Evolutionary conservation across 1,140 invertebrate species (phyloP), one percentile per base, ranked within the genome.

Genomic region (Achroia grisella): DNA sequence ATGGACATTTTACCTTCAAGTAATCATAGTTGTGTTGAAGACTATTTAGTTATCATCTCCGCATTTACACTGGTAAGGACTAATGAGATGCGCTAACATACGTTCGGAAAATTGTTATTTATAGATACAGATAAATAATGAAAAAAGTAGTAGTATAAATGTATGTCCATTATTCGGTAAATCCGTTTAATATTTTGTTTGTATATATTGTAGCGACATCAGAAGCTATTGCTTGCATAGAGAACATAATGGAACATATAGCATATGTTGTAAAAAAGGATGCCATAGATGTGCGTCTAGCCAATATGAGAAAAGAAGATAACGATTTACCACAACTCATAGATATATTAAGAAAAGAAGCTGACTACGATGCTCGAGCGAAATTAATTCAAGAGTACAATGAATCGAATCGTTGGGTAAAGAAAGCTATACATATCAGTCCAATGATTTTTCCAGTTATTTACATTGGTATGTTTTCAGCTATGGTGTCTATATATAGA

Each of bases 231-330:
- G 87, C 88, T 6, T 81, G 90, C 46, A 91, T 92, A 15, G 95
- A 97, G 75, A 89, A 89, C 39, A 91, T 97, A 23, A 94, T 97
- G 89, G 94, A 97, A 48, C 93, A 95, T 64, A 92, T 96, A 47
- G 91, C 94, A 0, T 88, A 87, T 37, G 83, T 64, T 1, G 64
- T 92, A 1, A 81, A 89, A 1, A 89, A 90, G 56, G 94, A 95
- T 81, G 89, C 94, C 0, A 62, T 91, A 1, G 88, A 91, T 42
- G 90, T 94, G 0, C 87, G 90, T 34, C 52, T 89, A 41, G 74
- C 77, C 1, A 95, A 95, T 61, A 87, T 94, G 71, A 62, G 74
- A 27, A 52, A 67, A 2, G 73, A 80, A 0, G 74, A 83, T 32
- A 86, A 86, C 11, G 72, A 77, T 34, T 36, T 84, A 8, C 71